Base-by-base conservation (phyloP, 1,140 invertebrate genomes). In the Limonius californicus region DNA sequence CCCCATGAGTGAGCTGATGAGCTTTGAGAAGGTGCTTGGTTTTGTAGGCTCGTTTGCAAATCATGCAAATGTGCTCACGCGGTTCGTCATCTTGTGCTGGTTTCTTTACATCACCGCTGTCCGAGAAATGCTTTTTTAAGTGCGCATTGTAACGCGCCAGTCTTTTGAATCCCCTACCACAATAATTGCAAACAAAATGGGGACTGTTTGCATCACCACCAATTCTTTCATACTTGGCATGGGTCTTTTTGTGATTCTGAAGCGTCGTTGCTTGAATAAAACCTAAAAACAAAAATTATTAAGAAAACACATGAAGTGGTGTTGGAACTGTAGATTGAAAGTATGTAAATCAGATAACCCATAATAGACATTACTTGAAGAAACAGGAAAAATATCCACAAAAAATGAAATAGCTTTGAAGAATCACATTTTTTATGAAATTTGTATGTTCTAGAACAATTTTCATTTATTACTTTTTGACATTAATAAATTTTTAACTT, bases 221-320 rank as follows among this genome's bases (percentile, higher is more conserved):
- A 6, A 50, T 50, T 2, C 9, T 50, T 12, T 63, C 56, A 8
- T 53, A 20, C 1, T 23, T 39, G 9, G 15, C 12, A 35, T 65
- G 62, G 8, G 54, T 54, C 19, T 58, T 59, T 20, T 54, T 43
- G 39, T 68, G 66, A 9, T 57, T 35, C 20, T 65, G 59, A 11
- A 84, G 67, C 18, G 80, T 73, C 47, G 80, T 77, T 3, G 74
- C 68, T 62, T 78, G 79, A 20, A 70, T 77, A 63, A 80, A 80
- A 43, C 66, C 61, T 75, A 23, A n/a, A 54, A 57, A n/a, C n/a
- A n/a, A n/a, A n/a, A n/a, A n/a, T n/a, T n/a, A n/a, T n/a, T n/a
- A n/a, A n/a, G n/a, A n/a, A n/a, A n/a, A n/a, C n/a, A n/a, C n/a
- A n/a, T n/a, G n/a, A n/a, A n/a, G n/a, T n/a, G n/a, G n/a, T n/a